Percentiles rank a stretch among this genome's conserved stretches.
Conservation (phyloP, 2,113 vertebrate species). For the Trinectes maculatus region DNA sequence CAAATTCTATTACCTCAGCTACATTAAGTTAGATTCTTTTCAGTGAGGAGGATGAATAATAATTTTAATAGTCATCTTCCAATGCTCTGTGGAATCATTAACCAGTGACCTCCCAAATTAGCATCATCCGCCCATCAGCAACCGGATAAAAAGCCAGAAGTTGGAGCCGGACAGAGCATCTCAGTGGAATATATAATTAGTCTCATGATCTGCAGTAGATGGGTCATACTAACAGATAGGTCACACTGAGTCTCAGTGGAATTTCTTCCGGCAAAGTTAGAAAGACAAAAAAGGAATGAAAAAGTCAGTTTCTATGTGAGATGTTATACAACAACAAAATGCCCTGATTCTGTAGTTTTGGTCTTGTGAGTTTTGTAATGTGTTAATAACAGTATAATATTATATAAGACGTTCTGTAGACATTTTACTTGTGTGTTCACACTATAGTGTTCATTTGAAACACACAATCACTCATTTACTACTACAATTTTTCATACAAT, state of each 20-base stretch:
- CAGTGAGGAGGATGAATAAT: neutral
- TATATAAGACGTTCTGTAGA: too few relatives aligned
- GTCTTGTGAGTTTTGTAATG: neutral
- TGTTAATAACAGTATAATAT: neutral
- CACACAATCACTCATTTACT: neutral
- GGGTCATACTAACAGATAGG: conserved; percentile 44
- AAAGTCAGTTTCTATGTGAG: too few relatives aligned
- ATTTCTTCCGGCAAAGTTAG: neutral
- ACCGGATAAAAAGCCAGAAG: conserved; percentile 20
- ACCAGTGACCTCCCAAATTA: conserved; percentile 38
- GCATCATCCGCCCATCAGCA: conserved; percentile 18
- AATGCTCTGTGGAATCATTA: conserved; percentile 36
- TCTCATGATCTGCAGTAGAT: conserved; percentile 41
- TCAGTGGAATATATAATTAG: conserved; percentile 62
- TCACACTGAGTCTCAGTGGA: conserved; percentile 35
- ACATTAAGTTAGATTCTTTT: neutral
- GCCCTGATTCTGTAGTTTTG: neutral
- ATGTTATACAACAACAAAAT: neutral
- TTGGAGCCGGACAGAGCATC: conserved; percentile 23
- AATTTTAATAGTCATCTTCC: neutral
- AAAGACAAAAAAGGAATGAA: neutral
- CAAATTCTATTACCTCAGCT: neutral
- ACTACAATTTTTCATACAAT: too few relatives aligned
- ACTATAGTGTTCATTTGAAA: too few relatives aligned
- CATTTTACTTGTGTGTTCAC: too few relatives aligned